Conservation (phyloP, 1,140 invertebrate genomes). For the Zaprionus vittiger region DNA sequence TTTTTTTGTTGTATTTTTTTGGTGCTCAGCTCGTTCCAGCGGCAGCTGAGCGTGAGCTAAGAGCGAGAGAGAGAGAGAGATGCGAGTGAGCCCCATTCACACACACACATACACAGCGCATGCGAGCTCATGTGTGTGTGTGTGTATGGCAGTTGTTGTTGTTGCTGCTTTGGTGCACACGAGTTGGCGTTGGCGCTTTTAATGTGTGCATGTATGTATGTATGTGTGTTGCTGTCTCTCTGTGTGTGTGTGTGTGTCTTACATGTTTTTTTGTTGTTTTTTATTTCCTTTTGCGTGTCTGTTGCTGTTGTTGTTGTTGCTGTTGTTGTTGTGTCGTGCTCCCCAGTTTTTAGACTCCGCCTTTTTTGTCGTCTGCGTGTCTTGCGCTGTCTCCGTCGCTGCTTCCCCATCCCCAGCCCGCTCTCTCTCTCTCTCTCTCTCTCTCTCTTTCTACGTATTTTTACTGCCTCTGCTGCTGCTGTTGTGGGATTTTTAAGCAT, state of each 20-base stretch:
- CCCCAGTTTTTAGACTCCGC: slow-evolving; percentile 82
- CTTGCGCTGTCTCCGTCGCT: slow-evolving; percentile 69
- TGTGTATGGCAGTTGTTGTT: slow-evolving; percentile 50
- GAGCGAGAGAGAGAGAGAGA: slow-evolving; percentile 36
- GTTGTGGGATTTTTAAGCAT: slow-evolving; percentile 78
- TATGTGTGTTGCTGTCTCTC: slow-evolving; percentile 24
- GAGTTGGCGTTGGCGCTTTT: slow-evolving; percentile 70
- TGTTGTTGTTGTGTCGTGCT: slow-evolving; percentile 69
- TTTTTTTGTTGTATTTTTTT: slow-evolving; percentile 56
- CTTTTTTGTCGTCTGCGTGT: slow-evolving; percentile 81
- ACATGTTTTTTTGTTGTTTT: slow-evolving; percentile 62
- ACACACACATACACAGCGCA: slow-evolving; percentile 48
- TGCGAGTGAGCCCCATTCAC: slow-evolving; percentile 50
- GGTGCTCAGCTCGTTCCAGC: slow-evolving; percentile 43
- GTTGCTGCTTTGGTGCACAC: slow-evolving; percentile 72
- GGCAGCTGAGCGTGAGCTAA: slow-evolving; percentile 6
- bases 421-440: slow-evolving; percentile 1
- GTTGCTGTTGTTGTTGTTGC: slow-evolving; percentile 31
- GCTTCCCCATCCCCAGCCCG: not conserved
- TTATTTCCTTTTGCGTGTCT: slow-evolving; percentile 73
- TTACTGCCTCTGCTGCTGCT: slow-evolving; percentile 50
- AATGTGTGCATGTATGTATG: slow-evolving; percentile 58
- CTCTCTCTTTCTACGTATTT: slow-evolving; percentile 45
- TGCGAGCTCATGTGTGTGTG: slow-evolving; percentile 48
- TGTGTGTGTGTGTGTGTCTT: slow-evolving; percentile 61